Base-by-base conservation (phyloP, 2,797 vertebrate species). In the Percopsis omiscomaycus region DNA sequence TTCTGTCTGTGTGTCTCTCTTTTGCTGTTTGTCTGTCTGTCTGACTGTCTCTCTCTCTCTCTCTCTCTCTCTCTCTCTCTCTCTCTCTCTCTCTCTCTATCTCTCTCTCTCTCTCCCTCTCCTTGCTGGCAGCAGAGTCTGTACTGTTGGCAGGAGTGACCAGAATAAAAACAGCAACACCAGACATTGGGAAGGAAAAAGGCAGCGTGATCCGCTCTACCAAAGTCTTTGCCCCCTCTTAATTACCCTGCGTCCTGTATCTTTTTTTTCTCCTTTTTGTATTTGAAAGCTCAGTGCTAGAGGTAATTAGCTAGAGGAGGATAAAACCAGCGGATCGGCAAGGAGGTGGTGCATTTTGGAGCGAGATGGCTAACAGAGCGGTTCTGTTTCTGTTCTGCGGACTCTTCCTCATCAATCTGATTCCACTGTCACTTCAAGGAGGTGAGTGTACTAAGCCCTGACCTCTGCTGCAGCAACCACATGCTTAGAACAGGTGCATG, bases 291-390 rank as follows among this genome's bases (percentile, higher is more conserved):
- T 90, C 86, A 13, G 45, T 87, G 87, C 87, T 86, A 91, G 91
- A 90, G 91, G 89, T 95, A 93, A 94, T 95, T 94, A 94, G 91
- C 91, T 91, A 86, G 90, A 78, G 89, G 92, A 92, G 95, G 94
- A 96, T 98, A 98, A 98, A 98, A 96, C 92, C 93, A 91, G 91
- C 91, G 83, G 92, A 91, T 92, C 75, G 84, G 85, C 86, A 91
- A 91, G 92, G 75, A 87, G 86, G 91, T 86, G 85, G 91, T 93
- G 92, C 94, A 96, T 95, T 98, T 92, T 91, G 92, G 86, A 93
- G 91, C 91, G 92, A 95, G 94, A 97, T 97, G 95, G 95, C 95
- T 91, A 88, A 88, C 93, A 92, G 91, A 93, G 92, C 91, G 89
- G 88, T 91, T 84, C 88, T 89, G 83, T 86, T 89, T 89, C 92